A percentile compares a stretch with the other conserved stretches of the same genome.
phyloP scores from a whole-genome alignment of 2,113 vertebrate genomes.

The Lynx canadensis region DNA sequence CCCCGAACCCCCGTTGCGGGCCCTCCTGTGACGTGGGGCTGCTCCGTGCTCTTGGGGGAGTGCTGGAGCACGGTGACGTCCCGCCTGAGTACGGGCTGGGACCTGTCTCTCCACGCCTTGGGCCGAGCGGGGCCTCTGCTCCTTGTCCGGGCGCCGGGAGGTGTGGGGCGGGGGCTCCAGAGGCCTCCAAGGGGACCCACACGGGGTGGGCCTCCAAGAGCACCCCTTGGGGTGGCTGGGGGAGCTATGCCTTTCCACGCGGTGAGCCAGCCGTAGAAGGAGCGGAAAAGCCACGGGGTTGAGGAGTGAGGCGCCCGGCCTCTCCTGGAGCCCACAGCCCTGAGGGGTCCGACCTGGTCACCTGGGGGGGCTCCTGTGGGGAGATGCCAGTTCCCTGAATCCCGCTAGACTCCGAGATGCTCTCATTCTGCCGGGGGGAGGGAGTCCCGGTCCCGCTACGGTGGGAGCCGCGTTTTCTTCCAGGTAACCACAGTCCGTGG shows the following conservation, averaged over 20 bases:
- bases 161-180: accelerated
- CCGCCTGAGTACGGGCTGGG: not conserved
- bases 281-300: accelerated
- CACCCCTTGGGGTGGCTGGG: not conserved
- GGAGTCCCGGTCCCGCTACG: not conserved
- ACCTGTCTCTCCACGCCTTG: accelerated
- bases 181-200: too few species aligned
- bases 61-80: accelerated
- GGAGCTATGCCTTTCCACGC: not conserved
- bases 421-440: not conserved
- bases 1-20: not conserved
- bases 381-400: accelerated
- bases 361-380: not conserved
- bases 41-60: too few species aligned
- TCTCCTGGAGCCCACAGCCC: not conserved
- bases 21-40: not conserved
- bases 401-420: not conserved
- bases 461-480: not conserved
- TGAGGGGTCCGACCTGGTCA: accelerated
- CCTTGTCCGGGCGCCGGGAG: accelerated
- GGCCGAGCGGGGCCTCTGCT: too few species aligned
- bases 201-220: too few species aligned
- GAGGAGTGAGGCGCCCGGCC: not conserved
- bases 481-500: accelerated
- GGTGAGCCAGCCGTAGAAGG: accelerated